phyloP scores from a whole-genome alignment of 2,888 invertebrate species.

The Tineola bisselliella region DNA sequence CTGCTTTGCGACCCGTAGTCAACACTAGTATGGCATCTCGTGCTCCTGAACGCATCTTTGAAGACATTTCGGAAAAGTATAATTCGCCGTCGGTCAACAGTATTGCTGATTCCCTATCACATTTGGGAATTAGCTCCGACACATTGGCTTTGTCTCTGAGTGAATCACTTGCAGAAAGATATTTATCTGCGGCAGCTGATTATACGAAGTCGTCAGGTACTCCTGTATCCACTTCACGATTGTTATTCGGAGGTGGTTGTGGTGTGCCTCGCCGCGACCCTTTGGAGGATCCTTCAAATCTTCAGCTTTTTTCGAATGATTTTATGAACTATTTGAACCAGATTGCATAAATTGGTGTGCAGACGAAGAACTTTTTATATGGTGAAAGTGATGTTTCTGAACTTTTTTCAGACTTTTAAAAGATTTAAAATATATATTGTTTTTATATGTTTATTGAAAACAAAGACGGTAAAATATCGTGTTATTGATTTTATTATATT shows the following conservation, averaged over 20 bases:
- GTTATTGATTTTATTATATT: slow-evolving; percentile 66
- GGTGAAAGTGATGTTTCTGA: slow-evolving; percentile 25
- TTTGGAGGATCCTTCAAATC: slow-evolving; percentile 38
- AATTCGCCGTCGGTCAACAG: slow-evolving; percentile 37
- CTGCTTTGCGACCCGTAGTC: slow-evolving; percentile 55
- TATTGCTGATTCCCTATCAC: slow-evolving; percentile 53
- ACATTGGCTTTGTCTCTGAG: slow-evolving; percentile 53
- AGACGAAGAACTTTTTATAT: slow-evolving; percentile 18
- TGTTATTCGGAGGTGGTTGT: slow-evolving; percentile 30
- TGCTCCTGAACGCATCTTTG: slow-evolving; percentile 22
- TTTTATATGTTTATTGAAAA: neutral
- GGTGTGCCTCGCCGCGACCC: slow-evolving; percentile 34
- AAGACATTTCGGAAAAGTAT: slow-evolving; percentile 20
- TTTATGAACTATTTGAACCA: slow-evolving; percentile 71
- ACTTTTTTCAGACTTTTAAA: slow-evolving; percentile 23
- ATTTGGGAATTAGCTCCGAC: slow-evolving; percentile 53
- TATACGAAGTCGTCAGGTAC: neutral
- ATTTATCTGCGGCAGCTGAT: slow-evolving; percentile 22
- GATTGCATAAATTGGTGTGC: slow-evolving; percentile 52
- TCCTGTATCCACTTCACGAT: neutral
- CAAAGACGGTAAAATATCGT: neutral
- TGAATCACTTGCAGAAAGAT: slow-evolving; percentile 57
- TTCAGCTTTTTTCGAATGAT: slow-evolving; percentile 71
- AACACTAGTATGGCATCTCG: slow-evolving; percentile 62
- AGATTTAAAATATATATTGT: neutral